These are phyloP conservation scores for Camponotus fellah DNA, from an alignment of 2,888 invertebrate genomes.

Conservation along the genomic window DNA sequence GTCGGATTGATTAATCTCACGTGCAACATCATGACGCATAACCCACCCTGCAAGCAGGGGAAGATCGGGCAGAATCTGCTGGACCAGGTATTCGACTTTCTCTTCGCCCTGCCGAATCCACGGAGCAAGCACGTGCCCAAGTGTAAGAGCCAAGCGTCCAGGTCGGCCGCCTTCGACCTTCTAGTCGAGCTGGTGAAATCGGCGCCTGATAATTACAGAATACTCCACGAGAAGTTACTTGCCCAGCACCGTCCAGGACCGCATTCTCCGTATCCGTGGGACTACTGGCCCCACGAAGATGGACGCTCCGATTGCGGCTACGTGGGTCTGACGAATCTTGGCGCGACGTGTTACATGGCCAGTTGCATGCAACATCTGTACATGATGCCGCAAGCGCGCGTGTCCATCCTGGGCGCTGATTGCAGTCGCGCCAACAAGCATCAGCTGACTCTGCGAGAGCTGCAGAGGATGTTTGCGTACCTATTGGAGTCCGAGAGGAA, in stretches of 20 bases:
- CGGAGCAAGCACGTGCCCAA: constrained; percentile 95
- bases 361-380: constrained; percentile 98
- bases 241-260: constrained; percentile 95
- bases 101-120: constrained; percentile 96
- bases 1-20: constrained; percentile 95
- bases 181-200: constrained; percentile 95
- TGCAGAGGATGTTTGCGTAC: constrained; percentile 98
- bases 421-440: constrained; percentile 92
- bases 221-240: constrained; percentile 93
- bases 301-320: constrained; percentile 97
- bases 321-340: constrained; percentile 97
- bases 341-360: constrained; percentile 99
- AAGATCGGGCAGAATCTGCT: constrained; percentile 91
- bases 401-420: constrained; percentile 93
- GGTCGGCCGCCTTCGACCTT: constrained; percentile 96
- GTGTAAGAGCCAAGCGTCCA: constrained; percentile 96
- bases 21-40: constrained; percentile 96
- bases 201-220: constrained; percentile 94
- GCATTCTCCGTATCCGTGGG: constrained; percentile 96
- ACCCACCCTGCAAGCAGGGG: constrained; percentile 94
- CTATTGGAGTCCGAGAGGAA: constrained; percentile 97
- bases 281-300: constrained; percentile 99
- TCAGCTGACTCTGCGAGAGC: constrained; percentile 93
- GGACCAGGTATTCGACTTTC: constrained; percentile 92
- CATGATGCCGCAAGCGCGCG: constrained; percentile 98